phyloP scores from a whole-genome alignment of 2,888 invertebrate species.

The Sipha maydis region DNA sequence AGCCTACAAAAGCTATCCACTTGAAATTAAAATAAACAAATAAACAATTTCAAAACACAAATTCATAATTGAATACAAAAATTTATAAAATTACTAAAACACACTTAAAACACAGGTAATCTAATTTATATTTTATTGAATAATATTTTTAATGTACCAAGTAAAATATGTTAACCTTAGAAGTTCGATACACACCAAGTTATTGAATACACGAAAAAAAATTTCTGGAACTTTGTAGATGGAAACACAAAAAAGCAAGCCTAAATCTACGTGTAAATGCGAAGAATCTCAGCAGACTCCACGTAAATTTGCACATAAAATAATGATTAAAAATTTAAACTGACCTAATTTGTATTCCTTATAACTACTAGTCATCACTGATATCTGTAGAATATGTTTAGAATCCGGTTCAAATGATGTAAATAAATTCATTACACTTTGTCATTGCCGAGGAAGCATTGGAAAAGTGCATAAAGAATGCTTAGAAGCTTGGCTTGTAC shows the following conservation, averaged over 20 bases:
- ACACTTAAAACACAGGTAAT: background rate
- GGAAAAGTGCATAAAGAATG: constrained; percentile 71
- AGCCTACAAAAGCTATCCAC: no score
- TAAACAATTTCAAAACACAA: background rate
- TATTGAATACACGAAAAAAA: background rate
- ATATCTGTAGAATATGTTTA: constrained; percentile 49
- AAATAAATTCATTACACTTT: constrained; percentile 67
- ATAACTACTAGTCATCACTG: background rate
- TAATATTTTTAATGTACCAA: background rate
- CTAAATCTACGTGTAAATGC: background rate
- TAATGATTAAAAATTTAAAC: background rate
- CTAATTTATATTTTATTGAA: background rate
- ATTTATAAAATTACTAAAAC: background rate
- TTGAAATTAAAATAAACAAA: no score
- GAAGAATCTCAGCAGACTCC: background rate
- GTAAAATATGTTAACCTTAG: background rate
- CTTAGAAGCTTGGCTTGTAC: constrained; percentile 71
- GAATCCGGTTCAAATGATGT: background rate
- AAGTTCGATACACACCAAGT: background rate
- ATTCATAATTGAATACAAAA: background rate
- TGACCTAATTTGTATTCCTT: constrained; percentile 63
- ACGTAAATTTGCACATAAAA: background rate
- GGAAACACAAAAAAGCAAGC: background rate
- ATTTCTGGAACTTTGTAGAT: background rate
- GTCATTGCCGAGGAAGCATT: constrained; percentile 71